phyloP scores from a whole-genome alignment of 2,113 vertebrate genomes.

The Formicarius rufipectus region DNA sequence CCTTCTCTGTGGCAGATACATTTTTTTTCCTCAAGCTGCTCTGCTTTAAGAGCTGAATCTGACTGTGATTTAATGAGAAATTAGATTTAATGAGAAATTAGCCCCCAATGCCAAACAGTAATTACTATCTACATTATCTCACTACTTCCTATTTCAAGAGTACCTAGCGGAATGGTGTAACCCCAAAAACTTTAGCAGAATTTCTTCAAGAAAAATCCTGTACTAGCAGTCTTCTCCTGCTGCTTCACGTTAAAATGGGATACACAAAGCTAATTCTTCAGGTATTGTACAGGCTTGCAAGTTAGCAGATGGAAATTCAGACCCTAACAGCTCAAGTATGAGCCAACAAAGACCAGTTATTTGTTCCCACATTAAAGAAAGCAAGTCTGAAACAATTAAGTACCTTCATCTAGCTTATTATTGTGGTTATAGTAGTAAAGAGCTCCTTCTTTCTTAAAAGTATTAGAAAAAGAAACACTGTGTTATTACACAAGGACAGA shows the following conservation, averaged over 20 bases:
- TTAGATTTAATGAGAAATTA: background rate
- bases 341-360: background rate
- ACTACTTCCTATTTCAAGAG: background rate
- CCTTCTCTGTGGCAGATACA: background rate
- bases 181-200: background rate
- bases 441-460: background rate
- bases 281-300: background rate
- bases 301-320: background rate
- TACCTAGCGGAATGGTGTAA: background rate
- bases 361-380: background rate
- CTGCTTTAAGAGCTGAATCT: background rate
- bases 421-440: background rate
- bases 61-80: background rate
- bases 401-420: background rate
- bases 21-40: background rate
- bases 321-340: background rate
- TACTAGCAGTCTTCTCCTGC: background rate
- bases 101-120: background rate
- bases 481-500: background rate
- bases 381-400: background rate
- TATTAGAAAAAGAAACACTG: background rate
- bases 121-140: background rate
- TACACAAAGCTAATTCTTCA: background rate
- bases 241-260: background rate
- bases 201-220: background rate